Base-by-base conservation (phyloP, 2,888 invertebrate species). In the Adineta ricciae region DNA sequence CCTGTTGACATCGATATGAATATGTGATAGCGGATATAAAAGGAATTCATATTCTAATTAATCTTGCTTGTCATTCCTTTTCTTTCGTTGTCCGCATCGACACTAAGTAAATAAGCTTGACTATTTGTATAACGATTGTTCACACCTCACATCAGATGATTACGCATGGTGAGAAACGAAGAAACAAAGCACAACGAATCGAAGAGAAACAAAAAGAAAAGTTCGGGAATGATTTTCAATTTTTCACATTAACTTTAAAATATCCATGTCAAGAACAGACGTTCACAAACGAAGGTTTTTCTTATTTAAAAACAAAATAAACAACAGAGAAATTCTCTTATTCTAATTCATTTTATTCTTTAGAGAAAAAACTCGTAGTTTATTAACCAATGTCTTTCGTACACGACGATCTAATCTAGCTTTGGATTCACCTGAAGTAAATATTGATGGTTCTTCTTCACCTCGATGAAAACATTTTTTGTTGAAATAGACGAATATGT, bases 341-440 rank as follows among this genome's bases (percentile, higher is more conserved):
- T n/a, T n/a, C n/a, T n/a, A n/a, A n/a, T n/a, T n/a, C n/a, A n/a
- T n/a, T n/a, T n/a, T n/a, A n/a, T n/a, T n/a, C n/a, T n/a, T 46
- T 78, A 78, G 78, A 78, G 41, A 78, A 21, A 78, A 78, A 78
- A n/a, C 78, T 24, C 38, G 41, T 9, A 78, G 41, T 41, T 32
- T 78, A 78, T 41, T 78, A 78, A 14, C 32, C 8, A 78, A 78
- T 78, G 78, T 78, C 11, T 78, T 78, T 78, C 78, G 78, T 41
- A 78, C 41, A n/a, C 78, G 78, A 36, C 78, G 78, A 78, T 78
- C 78, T 41, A 78, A 78, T 78, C 4, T 78, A 41, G 0, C n/a
- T 5, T 24, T 78, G 24, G 41, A 41, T 78, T 78, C 78, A 78
- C 24, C 38, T 41, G 64, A 64, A 32, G 64, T 64, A 46, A 46